Percentiles rank a stretch among this genome's conserved stretches.
Evolutionary conservation across 2,113 vertebrate species (phyloP).

Genomic region (Nannospalax galili): DNA sequence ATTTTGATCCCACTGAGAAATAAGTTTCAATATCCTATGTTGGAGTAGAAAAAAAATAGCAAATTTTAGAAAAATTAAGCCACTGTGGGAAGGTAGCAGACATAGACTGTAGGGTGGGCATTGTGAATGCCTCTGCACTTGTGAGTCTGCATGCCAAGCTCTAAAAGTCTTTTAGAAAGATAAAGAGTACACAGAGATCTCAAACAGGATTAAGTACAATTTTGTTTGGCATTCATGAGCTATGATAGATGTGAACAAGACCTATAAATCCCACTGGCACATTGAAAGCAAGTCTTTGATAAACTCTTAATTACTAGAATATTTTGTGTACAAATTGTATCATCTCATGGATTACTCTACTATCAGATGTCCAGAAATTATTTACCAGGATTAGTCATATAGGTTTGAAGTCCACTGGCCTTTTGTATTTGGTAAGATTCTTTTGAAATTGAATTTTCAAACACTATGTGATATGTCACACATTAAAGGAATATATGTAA

Average conservation of each 20-base stretch:
- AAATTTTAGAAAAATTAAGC: neutral
- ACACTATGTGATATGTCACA: slow-evolving; percentile 4
- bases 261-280: neutral
- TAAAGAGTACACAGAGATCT: neutral
- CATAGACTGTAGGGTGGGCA: neutral
- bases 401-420: neutral
- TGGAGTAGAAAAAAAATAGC: neutral
- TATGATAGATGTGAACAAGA: neutral
- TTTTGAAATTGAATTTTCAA: neutral
- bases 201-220: neutral
- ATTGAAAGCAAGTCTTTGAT: slow-evolving; percentile 40
- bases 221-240: slow-evolving; percentile 11
- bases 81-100: neutral
- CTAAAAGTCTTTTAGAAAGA: neutral
- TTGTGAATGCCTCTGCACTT: neutral
- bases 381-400: neutral
- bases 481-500: neutral
- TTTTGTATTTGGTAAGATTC: slow-evolving; percentile 12
- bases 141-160: neutral
- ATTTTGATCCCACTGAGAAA: neutral
- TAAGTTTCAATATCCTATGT: neutral
- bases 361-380: neutral
- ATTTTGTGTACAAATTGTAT: neutral
- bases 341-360: neutral
- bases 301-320: neutral